A percentile compares a stretch with the other conserved stretches of the same genome.
Evolutionary conservation across 2,113 vertebrate genomes (phyloP).

Genomic region (Tapirus terrestris): DNA sequence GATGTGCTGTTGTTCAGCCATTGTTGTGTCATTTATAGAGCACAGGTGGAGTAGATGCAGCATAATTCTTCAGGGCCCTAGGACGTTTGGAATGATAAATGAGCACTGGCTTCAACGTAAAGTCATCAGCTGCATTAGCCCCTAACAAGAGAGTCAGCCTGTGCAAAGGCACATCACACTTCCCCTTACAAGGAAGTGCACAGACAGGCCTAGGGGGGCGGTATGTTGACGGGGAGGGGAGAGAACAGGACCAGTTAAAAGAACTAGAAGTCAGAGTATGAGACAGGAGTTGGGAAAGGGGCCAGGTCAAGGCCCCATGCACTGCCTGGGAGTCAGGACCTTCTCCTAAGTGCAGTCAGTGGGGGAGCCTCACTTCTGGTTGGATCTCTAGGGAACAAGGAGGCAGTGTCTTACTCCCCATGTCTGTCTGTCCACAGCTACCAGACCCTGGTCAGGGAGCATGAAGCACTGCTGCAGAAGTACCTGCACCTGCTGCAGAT

Average conservation of each 20-base stretch:
- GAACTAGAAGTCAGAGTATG: not conserved
- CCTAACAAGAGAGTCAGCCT: not conserved
- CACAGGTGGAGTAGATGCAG: too few species aligned
- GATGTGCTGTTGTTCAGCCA: too few species aligned
- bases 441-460: slow-evolving; percentile 96
- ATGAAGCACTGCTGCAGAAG: slow-evolving; percentile 98
- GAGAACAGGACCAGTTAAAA: rapidly evolving
- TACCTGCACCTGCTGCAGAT: slow-evolving; percentile 99
- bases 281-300: too few species aligned
- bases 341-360: not conserved
- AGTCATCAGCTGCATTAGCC: too few species aligned
- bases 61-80: too few species aligned
- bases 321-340: rapidly evolving
- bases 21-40: too few species aligned
- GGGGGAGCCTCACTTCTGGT: not conserved
- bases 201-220: rapidly evolving
- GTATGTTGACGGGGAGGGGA: rapidly evolving
- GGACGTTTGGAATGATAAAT: too few species aligned
- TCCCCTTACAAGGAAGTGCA: too few species aligned
- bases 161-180: too few species aligned
- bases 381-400: rapidly evolving
- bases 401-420: rapidly evolving
- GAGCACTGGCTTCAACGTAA: too few species aligned
- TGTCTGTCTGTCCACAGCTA: slow-evolving; percentile 87
- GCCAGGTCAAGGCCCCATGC: not conserved